Evolutionary conservation across 1,140 invertebrate species (phyloP), one percentile per base, ranked within the genome.

Genomic region (Galleria mellonella): DNA sequence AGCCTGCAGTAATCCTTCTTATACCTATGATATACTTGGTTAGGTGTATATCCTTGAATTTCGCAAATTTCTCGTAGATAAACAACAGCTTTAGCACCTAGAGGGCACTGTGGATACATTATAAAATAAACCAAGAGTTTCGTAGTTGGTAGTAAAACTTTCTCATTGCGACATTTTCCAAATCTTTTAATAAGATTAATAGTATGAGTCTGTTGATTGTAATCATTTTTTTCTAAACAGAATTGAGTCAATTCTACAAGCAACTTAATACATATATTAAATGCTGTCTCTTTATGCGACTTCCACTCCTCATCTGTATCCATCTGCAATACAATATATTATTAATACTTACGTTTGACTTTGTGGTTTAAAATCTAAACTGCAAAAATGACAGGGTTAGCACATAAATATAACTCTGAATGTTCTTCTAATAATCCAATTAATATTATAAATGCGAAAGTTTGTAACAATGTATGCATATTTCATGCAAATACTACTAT

Each of bases 101-200:
- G 77, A 35, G 87, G 85, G 5, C 91, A 91, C 23, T 88, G 89
- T 1, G 89, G 88, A 62, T 91, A 86, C 65, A 93, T 87, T 50
- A 93, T 88, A 40, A 91, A 90, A 68, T 90, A 90, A 9, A 92
- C 77, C 2, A 89, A 86, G 40, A 92, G 75, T 61, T 90, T 91
- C 29, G 88, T 89, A 51, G 73, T 76, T 14, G 87, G 86, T 14
- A 90, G 75, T n/a, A 90, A 62, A 28, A 88, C 84, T 47, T 82
- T 71, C 27, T 86, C 70, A 39, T 86, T 75, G 17, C 63, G 50
- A 33, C 72, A 69, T 4, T 73, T 44, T 33, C 81, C 88, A 47
- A 91, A 86, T 50, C 87, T 75, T 64, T 74, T 87, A 6, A 91
- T 87, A 17, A 87, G 87, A 15, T 76, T 49, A 4, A 92, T 59